These are phyloP conservation scores for Enteromius viviparus DNA, from an alignment of 2,797 vertebrate genomes.

Conservation along the genomic window DNA sequence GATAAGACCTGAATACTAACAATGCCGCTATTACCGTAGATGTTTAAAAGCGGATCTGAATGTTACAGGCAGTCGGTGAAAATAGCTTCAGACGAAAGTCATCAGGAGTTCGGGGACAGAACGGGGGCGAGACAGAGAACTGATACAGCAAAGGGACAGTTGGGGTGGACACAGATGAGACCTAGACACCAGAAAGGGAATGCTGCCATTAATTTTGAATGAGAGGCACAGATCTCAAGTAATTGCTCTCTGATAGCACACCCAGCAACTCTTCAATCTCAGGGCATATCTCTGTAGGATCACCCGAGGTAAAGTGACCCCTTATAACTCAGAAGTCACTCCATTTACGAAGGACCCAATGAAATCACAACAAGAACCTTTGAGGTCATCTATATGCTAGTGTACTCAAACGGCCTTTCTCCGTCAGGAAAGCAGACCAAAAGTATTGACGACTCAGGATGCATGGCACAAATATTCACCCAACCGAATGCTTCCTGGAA, in stretches of 20 bases:
- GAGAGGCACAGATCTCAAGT: conserved; percentile 76
- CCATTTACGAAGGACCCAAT: neutral
- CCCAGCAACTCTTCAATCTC: conserved; percentile 66
- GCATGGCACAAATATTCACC: neutral
- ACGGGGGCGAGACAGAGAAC: conserved; percentile 20
- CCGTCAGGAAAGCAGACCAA: neutral
- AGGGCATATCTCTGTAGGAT: conserved; percentile 66
- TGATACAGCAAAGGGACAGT: conserved; percentile 29
- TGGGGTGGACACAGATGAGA: conserved; percentile 18
- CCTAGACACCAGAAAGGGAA: conserved; percentile 21
- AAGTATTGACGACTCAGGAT: neutral
- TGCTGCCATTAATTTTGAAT: conserved; percentile 78
- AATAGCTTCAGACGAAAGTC: conserved; percentile 43
- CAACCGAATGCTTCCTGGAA: neutral
- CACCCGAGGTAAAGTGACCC: conserved; percentile 66
- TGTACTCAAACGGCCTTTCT: neutral
- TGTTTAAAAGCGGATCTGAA: conserved; percentile 36
- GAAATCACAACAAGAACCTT: neutral
- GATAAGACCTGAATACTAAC: conserved; percentile 43
- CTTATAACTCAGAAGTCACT: conserved; percentile 27
- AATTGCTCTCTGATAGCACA: conserved; percentile 76
- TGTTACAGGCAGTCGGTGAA: conserved; percentile 23
- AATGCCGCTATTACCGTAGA: conserved; percentile 34
- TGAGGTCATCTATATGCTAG: neutral
- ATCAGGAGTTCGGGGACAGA: conserved; percentile 23